These are phyloP conservation scores for Napeogenes sylphis DNA, from an alignment of 2,888 invertebrate species.

Conservation along the genomic window DNA sequence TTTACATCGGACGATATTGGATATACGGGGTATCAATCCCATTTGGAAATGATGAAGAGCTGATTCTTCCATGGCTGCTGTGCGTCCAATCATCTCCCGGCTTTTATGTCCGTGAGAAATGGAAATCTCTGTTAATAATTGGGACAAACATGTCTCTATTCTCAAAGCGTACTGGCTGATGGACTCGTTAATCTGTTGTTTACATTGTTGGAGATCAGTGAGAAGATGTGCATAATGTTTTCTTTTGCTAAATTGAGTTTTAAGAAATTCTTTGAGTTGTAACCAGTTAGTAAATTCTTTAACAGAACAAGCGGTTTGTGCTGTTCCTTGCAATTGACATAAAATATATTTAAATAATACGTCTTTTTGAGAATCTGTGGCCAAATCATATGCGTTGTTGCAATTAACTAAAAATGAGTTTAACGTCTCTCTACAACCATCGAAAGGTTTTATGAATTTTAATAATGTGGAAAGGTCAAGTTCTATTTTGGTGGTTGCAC, in stretches of 20 bases:
- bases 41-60: slow-evolving; percentile 30
- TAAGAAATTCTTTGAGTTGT: no score
- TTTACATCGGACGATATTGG: slow-evolving; percentile 23
- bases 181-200: background rate
- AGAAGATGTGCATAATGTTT: slow-evolving; percentile 36
- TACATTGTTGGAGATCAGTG: slow-evolving; percentile 32
- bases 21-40: slow-evolving; percentile 24
- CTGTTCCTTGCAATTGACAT: no score
- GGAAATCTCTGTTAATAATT: slow-evolving; percentile 35
- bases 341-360: no score
- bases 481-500: background rate
- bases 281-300: no score
- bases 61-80: slow-evolving; percentile 36
- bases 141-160: slow-evolving; percentile 19
- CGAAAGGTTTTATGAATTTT: slow-evolving; percentile 32
- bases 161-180: no score
- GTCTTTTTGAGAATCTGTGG: no score
- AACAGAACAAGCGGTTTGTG: no score
- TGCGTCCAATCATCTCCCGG: slow-evolving; percentile 30
- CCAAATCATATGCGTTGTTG: slow-evolving; percentile 28
- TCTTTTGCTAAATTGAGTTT: slow-evolving; percentile 35
- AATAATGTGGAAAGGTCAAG: slow-evolving; percentile 5
- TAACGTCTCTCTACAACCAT: slow-evolving; percentile 29
- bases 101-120: slow-evolving; percentile 23
- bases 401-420: slow-evolving; percentile 35